Conservation (phyloP, 2,888 invertebrate species). For the Ptilodon capucinus region DNA sequence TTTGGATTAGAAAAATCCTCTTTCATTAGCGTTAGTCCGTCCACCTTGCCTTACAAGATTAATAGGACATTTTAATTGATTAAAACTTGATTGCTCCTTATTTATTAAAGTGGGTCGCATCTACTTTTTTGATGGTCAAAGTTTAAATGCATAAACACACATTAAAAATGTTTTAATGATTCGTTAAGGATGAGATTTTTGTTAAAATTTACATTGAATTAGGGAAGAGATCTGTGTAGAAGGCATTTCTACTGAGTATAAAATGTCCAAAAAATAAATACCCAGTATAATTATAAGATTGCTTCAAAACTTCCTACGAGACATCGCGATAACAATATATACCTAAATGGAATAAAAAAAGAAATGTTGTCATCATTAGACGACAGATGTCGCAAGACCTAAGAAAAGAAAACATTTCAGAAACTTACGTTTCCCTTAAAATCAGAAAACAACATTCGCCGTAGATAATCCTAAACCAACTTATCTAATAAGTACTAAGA, state of each 20-base stretch:
- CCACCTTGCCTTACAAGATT: slow-evolving; percentile 22
- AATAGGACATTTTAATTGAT: slow-evolving; percentile 22
- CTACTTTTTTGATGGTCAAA: slow-evolving; percentile 12
- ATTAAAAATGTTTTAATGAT: slow-evolving; percentile 9
- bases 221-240: too few relatives aligned
- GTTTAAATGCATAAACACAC: slow-evolving; percentile 8
- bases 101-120: slow-evolving; percentile 20
- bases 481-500: slow-evolving; percentile 25
- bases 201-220: too few relatives aligned
- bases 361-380: too few relatives aligned
- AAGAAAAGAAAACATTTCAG: too few relatives aligned
- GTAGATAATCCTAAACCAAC: slow-evolving; percentile 13
- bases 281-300: too few relatives aligned
- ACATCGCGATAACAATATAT: too few relatives aligned
- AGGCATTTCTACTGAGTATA: too few relatives aligned
- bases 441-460: slow-evolving; percentile 17
- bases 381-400: too few relatives aligned
- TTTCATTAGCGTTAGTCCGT: slow-evolving; percentile 8
- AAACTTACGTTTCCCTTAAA: background rate
- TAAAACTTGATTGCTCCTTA: slow-evolving; percentile 21
- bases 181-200: background rate
- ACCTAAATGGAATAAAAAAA: too few relatives aligned
- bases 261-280: too few relatives aligned
- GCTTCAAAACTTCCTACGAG: too few relatives aligned
- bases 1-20: background rate